A percentile compares a stretch with the other conserved stretches of the same genome.
These are phyloP conservation scores for Drosophila cognata DNA, from an alignment of 2,888 invertebrate genomes.

Conservation along the genomic window DNA sequence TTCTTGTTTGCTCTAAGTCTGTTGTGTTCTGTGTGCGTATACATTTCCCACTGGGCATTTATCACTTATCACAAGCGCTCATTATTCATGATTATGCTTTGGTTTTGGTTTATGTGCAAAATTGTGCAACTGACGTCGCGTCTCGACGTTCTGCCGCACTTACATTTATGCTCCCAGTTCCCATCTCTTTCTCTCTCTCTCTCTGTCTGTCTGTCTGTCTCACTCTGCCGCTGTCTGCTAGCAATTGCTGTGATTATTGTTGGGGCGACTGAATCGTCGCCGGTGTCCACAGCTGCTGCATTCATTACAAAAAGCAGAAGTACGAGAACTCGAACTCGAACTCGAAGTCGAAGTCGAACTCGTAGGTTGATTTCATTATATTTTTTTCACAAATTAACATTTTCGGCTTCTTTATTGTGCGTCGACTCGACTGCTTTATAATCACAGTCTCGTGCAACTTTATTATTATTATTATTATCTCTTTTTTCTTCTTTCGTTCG, in stretches of 20 bases:
- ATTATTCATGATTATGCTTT: conserved; percentile 84
- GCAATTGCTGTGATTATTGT: conserved; percentile 69
- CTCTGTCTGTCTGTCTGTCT: conserved; percentile 9
- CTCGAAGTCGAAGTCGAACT: conserved; percentile 26
- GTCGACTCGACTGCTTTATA: conserved; percentile 54
- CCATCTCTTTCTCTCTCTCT: conserved; percentile 19
- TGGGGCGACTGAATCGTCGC: conserved; percentile 40
- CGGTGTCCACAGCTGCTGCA: conserved; percentile 52
- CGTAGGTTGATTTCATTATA: neutral
- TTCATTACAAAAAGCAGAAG: conserved; percentile 28
- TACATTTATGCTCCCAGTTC: conserved; percentile 30
- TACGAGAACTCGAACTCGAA: conserved; percentile 22
- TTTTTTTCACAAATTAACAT: conserved; percentile 44
- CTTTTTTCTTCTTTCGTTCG: conserved; percentile 10
- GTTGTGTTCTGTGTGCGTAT: conserved; percentile 25
- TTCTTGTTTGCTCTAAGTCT: neutral
- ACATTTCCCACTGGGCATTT: conserved; percentile 74
- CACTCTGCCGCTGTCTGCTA: conserved; percentile 20
- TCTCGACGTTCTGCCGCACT: conserved; percentile 45
- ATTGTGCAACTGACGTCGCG: conserved; percentile 80
- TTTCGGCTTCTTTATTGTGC: conserved; percentile 48
- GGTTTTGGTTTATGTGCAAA: conserved; percentile 75
- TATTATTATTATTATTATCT: conserved; percentile 39
- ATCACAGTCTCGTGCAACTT: conserved; percentile 75
- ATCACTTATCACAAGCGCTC: conserved; percentile 78